Base-by-base conservation (phyloP, 1,140 invertebrate genomes). In the Mamestra configurata region DNA sequence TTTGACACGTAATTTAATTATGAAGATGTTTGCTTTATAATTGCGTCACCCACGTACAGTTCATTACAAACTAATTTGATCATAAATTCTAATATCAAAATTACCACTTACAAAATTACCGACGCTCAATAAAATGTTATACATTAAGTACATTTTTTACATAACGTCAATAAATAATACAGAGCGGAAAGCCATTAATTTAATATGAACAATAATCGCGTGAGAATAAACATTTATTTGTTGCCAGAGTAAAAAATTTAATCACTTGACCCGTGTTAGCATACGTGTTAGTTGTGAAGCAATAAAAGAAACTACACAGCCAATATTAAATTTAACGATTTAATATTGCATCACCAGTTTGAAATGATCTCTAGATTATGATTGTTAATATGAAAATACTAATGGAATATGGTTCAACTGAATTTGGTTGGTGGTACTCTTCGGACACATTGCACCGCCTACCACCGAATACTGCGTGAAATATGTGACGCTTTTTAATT, bases 401-500 rank as follows among this genome's bases (percentile, higher is more conserved):
- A 77, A 86, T 81, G 72, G 78, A 71, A 31, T 70, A 77, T 40
- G 84, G 91, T 43, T 92, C 93, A 82, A 64, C 31, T 57, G 86
- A 88, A 64, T 72, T 82, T 91, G 79, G 93, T 78, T 79, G 24
- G 70, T 75, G 79, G 80, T 80, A 85, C 80, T 86, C 81, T 61
- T 79, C 83, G 81, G 85, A 87, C 81, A 79, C 84, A 77, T 87
- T 86, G 91, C 79, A 84, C 85, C 93, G 92, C 93, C 93, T 91
- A 89, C 91, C 86, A 84, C 88, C 92, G 92, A 93, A 93, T 90
- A 92, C 84, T 85, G 87, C 89, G 88, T 92, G 90, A 94, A 89
- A 93, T 93, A 94, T 93, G 90, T 93, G 92, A 93, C 92, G 88
- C 88, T 91, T 93, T 93, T 94, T 93, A 94, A 94, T 94, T 94